Evolutionary conservation across 2,113 vertebrate genomes (phyloP), one percentile per base, ranked within the genome.

Genomic region (Athene noctua): DNA sequence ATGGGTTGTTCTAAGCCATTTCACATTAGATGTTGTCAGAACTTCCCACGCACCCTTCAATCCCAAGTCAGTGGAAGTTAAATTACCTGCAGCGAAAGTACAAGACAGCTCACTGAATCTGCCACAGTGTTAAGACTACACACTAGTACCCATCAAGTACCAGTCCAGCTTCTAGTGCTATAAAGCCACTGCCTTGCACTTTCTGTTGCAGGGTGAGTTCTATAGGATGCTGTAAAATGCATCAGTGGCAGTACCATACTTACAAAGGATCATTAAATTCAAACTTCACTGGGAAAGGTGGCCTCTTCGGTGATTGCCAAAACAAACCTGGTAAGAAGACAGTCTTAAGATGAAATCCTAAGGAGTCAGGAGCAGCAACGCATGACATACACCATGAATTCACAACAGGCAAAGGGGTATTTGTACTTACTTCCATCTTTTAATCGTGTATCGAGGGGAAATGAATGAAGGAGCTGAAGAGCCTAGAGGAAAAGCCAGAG

Each of bases 231-330:
- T 55, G 25, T 15, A 92, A 36, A 86, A 73, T 2, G 1, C 15
- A 65, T 19, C 66, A 57, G 46, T 15, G 14, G 47, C 42, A 79
- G 32, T n/a, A 68, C 22, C 58, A 95, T 98, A 99, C 99, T 99
- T 97, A 99, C 99, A 99, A 98, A 87, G 98, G 97, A 94, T 99
- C 99, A 66, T 82, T 99, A 92, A 99, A 97, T 88, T 99, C 99
- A 98, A 99, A 99, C 90, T 99, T 98, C 97, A 99, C 97, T 79
- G 99, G 99, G 80, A 98, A 98, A 65, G 99, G 99, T 29, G 99
- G 99, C 87, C 99, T 98, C 98, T 99, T 99, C 40, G 99, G 99
- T 74, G 99, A 99, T 2, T 99, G 99, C 99, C 99, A 99, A 98
- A 99, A 99, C 73, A 99, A 99, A 98, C 99, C 99, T 99, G 91